Base-by-base conservation (phyloP, 64 coral and sea anemone species). In the Pachyseris speciosa region DNA sequence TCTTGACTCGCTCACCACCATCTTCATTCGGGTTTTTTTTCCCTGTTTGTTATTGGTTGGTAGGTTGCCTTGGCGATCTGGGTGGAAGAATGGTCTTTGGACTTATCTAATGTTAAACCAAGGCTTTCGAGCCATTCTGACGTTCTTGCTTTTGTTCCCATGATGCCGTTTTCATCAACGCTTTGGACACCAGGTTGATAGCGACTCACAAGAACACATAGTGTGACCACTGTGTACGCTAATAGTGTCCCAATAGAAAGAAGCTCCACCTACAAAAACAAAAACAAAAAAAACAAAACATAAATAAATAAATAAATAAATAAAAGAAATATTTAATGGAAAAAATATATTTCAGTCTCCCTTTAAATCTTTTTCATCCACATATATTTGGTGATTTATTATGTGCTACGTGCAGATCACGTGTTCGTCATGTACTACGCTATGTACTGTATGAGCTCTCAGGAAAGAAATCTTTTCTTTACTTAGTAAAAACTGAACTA, bases 171-270 rank as follows among this genome's bases (percentile, higher is more conserved):
- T 29, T 77, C 26, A 29, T 77, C 45, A 52, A 32, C 74, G 44
- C 45, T 51, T 9, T 77, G 44, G 26, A 77, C 74, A 15, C 28
- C 74, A 77, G 74, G 74, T 43, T 77, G 25, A 52, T 77, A 77
- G 15, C 74, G 74, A 33, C 44, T 53, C 1, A 77, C 44, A 4
- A 77, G 47, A 16, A 50, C 74, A 19, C 25, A 77, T 49, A 77
- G 15, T 1, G 74, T 13, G 12, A 77, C 74, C 74, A 77, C 52
- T 77, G 45, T 48, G 28, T 77, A 77, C 2, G 74, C 74, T 50
- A 77, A 43, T 13, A 77, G 7, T 27, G 45, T 77, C 52, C 74
- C 74, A 16, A 77, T 52, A 25, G 74, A 77, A 32, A 77, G 45
- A 77, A 77, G 44, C 47, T 77, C 74, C 4, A 77, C 74, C 74